A percentile compares a stretch with the other conserved stretches of the same genome.
These are phyloP conservation scores for Timandra comae DNA, from an alignment of 2,888 invertebrate genomes.

Conservation along the genomic window DNA sequence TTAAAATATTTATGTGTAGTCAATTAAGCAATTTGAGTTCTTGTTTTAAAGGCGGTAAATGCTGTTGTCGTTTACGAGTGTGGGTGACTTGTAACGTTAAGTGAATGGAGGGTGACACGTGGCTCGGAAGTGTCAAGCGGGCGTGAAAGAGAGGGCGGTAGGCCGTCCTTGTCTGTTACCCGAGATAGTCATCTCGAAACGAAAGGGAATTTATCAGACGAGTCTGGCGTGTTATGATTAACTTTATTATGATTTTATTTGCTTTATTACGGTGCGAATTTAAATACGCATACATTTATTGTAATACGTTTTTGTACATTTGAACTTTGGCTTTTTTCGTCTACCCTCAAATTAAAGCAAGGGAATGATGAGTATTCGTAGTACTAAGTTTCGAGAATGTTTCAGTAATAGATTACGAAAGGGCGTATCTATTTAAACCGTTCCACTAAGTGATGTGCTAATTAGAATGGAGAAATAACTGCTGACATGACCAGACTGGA, in stretches of 20 bases:
- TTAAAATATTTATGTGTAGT: constrained; percentile 22
- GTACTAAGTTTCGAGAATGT: too few species aligned
- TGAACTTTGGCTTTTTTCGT: too few species aligned
- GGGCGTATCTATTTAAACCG: background rate
- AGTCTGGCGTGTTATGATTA: constrained; percentile 49
- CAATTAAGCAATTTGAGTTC: constrained; percentile 40
- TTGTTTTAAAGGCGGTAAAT: constrained; percentile 46
- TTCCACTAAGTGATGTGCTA: too few species aligned
- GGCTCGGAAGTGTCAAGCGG: constrained; percentile 47
- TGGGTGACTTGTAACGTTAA: constrained; percentile 51
- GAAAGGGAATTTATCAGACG: constrained; percentile 61
- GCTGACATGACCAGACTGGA: too few species aligned
- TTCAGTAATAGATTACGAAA: constrained; percentile 1
- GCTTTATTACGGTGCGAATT: constrained; percentile 44
- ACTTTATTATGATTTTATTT: constrained; percentile 25
- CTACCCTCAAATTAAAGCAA: too few species aligned
- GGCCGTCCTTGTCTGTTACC: constrained; percentile 44
- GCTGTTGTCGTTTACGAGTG: constrained; percentile 46
- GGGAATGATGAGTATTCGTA: too few species aligned
- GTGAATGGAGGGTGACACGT: constrained; percentile 51
- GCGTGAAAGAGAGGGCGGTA: constrained; percentile 42
- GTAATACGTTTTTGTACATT: too few species aligned
- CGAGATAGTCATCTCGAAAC: constrained; percentile 58
- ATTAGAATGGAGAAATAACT: too few species aligned
- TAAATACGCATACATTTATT: too few species aligned